phyloP scores from a whole-genome alignment of 2,888 invertebrate genomes.

The Lottia gigantea region DNA sequence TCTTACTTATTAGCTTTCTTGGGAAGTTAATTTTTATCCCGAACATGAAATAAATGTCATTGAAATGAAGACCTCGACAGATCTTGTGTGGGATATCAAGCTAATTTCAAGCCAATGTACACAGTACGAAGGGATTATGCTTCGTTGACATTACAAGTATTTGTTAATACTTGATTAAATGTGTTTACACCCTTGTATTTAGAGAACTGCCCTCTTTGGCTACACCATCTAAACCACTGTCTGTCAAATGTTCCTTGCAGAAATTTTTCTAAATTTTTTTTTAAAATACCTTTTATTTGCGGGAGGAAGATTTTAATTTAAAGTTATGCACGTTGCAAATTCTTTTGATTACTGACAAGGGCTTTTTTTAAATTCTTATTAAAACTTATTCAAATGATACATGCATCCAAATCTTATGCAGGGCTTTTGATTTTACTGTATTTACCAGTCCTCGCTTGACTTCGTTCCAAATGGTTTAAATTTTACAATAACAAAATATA shows the following conservation, averaged over 20 bases:
- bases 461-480: no score
- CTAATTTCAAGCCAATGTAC: constrained; percentile 21
- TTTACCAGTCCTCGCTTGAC: no score
- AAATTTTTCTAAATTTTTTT: no score
- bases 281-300: no score
- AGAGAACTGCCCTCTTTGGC: constrained; percentile 19
- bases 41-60: constrained; percentile 20
- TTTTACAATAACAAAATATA: no score
- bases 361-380: no score
- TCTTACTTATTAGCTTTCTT: constrained; percentile 14
- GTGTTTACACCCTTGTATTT: constrained; percentile 26
- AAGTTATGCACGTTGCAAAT: no score
- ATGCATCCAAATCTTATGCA: no score
- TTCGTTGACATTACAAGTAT: constrained; percentile 20
- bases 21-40: constrained; percentile 15
- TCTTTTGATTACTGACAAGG: no score
- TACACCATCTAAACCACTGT: constrained; percentile 1
- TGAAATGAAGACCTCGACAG: background rate
- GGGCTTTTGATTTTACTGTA: no score
- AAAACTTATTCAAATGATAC: no score
- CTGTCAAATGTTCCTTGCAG: background rate
- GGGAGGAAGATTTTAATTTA: no score
- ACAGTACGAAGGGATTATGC: constrained; percentile 17
- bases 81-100: constrained; percentile 18
- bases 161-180: constrained; percentile 22